phyloP scores from a whole-genome alignment of 1,140 invertebrate genomes.

The Leptestheria dahalacensis region DNA sequence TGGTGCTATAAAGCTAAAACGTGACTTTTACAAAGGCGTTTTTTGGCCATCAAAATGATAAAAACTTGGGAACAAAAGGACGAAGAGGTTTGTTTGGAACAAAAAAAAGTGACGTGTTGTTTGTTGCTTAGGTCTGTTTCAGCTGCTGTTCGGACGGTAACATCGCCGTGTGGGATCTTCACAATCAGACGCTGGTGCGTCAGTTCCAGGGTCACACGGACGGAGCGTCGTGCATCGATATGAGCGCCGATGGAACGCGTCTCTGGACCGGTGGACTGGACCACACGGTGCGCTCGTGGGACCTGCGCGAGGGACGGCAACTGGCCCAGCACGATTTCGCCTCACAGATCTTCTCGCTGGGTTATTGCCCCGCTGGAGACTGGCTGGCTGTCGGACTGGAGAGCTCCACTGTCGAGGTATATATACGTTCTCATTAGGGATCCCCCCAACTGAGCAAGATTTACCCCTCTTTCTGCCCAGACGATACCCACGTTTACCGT shows the following conservation, averaged over 20 bases:
- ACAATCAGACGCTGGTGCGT: slow-evolving; percentile 79
- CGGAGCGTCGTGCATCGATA: slow-evolving; percentile 94
- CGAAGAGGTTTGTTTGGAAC: too few species aligned
- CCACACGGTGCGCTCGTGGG: slow-evolving; percentile 94
- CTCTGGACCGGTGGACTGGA: slow-evolving; percentile 94
- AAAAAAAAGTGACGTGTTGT: too few species aligned
- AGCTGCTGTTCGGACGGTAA: slow-evolving; percentile 92
- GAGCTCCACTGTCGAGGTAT: slow-evolving; percentile 82
- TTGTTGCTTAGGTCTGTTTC: slow-evolving; percentile 74
- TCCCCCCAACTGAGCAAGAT: too few species aligned
- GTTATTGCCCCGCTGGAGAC: slow-evolving; percentile 92
- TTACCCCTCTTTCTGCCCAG: too few species aligned
- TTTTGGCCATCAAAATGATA: too few species aligned
- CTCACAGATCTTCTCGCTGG: slow-evolving; percentile 91
- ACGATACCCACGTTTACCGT: too few species aligned
- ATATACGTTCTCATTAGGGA: too few species aligned
- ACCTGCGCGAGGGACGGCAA: slow-evolving; percentile 80
- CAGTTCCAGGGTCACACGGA: slow-evolving; percentile 96
- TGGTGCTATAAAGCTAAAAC: too few species aligned
- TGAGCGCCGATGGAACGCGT: slow-evolving; percentile 86
- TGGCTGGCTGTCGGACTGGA: slow-evolving; percentile 99
- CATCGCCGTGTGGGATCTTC: slow-evolving; percentile 89
- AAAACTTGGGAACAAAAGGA: too few species aligned
- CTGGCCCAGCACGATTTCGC: slow-evolving; percentile 90
- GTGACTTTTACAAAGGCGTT: too few species aligned